Conservation (phyloP, 2,113 vertebrate species). For the Colius striatus region DNA sequence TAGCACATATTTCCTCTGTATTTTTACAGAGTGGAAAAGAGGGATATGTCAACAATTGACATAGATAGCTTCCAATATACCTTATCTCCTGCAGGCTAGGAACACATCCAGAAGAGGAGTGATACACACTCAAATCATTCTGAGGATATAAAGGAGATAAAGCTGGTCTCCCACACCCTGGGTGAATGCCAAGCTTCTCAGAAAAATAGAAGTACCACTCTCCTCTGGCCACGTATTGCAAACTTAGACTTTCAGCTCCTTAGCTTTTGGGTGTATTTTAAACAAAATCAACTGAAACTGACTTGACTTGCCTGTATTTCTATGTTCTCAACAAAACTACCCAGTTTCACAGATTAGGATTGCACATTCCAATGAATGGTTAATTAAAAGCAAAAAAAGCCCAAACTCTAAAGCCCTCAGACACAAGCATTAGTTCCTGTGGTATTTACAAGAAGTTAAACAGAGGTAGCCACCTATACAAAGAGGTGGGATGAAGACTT, state of each 20-base stretch:
- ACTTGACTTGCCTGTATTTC: not conserved
- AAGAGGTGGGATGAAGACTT: not conserved
- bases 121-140: not conserved
- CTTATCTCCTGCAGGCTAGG: not conserved
- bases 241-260: not conserved
- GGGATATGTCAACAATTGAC: not conserved
- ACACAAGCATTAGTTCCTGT: rapidly evolving
- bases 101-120: not conserved
- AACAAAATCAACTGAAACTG: not conserved
- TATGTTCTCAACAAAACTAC: not conserved
- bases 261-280: not conserved
- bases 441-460: not conserved
- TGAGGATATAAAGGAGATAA: not conserved
- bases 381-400: not conserved
- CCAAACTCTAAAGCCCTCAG: not conserved
- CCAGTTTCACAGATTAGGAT: not conserved
- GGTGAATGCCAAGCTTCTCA: not conserved
- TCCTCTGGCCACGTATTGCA: not conserved
- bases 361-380: not conserved
- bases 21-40: not conserved
- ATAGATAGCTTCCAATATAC: not conserved
- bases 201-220: not conserved
- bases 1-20: not conserved
- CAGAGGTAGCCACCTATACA: not conserved
- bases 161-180: not conserved